A percentile compares a stretch with the other conserved stretches of the same genome.
Evolutionary conservation across 2,888 invertebrate genomes (phyloP).

Genomic region (Dastarcus helophoroides): DNA sequence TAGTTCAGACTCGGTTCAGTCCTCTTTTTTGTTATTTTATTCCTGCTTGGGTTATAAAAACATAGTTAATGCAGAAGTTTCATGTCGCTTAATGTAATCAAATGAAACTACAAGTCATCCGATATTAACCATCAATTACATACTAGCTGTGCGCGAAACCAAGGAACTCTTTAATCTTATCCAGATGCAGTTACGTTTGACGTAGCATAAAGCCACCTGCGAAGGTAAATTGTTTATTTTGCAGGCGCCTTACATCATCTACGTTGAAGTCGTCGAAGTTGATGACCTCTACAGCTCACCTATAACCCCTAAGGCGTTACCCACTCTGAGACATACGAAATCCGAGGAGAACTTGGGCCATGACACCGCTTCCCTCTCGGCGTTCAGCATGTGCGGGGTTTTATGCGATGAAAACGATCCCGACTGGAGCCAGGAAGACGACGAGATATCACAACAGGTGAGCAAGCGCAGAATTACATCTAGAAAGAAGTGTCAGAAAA

Average conservation of each 20-base stretch:
- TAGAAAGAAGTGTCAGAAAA: too few species aligned
- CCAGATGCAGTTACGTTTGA: too few species aligned
- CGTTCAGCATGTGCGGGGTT: constrained; percentile 44
- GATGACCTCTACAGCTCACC: constrained; percentile 73
- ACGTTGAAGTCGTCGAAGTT: constrained; percentile 91
- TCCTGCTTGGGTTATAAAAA: too few species aligned
- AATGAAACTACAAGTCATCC: too few species aligned
- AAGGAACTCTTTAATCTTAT: too few species aligned
- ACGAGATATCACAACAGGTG: constrained; percentile 76
- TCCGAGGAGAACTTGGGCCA: constrained; percentile 78
- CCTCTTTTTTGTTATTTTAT: too few species aligned
- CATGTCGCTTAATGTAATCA: not conserved
- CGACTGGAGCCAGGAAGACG: constrained; percentile 93
- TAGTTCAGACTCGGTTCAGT: too few species aligned
- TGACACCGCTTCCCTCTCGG: constrained; percentile 34
- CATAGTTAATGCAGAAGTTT: too few species aligned
- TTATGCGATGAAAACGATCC: constrained; percentile 46
- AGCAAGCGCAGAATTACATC: too few species aligned
- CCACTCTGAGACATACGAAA: constrained; percentile 79
- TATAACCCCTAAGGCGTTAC: constrained; percentile 80
- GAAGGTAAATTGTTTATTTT: constrained; percentile 15
- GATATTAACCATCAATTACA: too few species aligned
- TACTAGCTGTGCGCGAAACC: too few species aligned
- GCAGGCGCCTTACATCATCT: constrained; percentile 93
- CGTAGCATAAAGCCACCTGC: too few species aligned